phyloP scores from a whole-genome alignment of 37 sponge, comb jelly and placozoan species.

The Tethya wilhelma region DNA sequence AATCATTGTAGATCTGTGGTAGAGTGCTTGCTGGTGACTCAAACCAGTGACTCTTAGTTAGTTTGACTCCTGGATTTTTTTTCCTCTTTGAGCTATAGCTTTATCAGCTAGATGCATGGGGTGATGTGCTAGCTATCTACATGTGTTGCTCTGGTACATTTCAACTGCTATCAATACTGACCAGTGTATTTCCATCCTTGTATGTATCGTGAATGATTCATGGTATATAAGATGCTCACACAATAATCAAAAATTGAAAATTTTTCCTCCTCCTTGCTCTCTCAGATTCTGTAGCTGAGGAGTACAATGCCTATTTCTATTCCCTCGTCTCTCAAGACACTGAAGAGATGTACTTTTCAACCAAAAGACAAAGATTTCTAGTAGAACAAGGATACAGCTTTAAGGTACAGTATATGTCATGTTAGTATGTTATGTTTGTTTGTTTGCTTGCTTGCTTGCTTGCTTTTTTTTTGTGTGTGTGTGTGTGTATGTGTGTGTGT shows the following conservation, averaged over 20 bases:
- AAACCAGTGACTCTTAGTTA: background rate
- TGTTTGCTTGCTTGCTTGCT: too few relatives aligned
- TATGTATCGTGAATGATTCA: background rate
- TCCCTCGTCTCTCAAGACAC: slow-evolving; percentile 98
- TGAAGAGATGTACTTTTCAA: slow-evolving; percentile 96
- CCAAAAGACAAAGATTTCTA: slow-evolving; percentile 95
- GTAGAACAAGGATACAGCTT: slow-evolving; percentile 99
- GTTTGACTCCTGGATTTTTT: background rate
- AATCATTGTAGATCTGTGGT: background rate
- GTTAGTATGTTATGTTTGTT: too few relatives aligned
- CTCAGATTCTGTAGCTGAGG: slow-evolving; percentile 85
- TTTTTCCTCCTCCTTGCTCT: background rate
- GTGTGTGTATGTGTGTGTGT: too few relatives aligned
- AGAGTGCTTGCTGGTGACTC: background rate
- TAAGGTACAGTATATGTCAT: too few relatives aligned
- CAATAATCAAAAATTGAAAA: too few relatives aligned
- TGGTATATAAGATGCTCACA: too few relatives aligned
- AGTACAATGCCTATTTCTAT: slow-evolving; percentile 98
- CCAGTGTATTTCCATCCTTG: background rate
- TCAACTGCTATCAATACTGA: background rate
- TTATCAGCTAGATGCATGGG: too few relatives aligned
- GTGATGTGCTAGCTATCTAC: background rate
- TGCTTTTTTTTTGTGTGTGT: too few relatives aligned
- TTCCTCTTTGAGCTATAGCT: background rate
- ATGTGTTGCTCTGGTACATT: background rate